Percentiles rank a stretch among this genome's conserved stretches.
These are phyloP conservation scores for Mobula hypostoma DNA, from an alignment of 2,113 vertebrate species.

Conservation along the genomic window DNA sequence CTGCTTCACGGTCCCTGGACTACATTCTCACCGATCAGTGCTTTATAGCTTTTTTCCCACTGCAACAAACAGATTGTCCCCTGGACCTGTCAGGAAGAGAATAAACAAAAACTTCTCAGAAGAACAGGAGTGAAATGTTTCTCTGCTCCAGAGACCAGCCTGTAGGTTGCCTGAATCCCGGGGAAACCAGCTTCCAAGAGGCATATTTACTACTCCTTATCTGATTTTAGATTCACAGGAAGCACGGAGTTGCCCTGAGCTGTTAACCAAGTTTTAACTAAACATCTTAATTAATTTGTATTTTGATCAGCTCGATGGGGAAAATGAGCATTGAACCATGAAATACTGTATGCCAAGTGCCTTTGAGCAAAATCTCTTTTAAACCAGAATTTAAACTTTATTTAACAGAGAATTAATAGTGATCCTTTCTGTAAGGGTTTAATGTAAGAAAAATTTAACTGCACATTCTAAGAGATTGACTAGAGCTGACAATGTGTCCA, in stretches of 20 bases:
- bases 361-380: slow-evolving; percentile 4
- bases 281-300: not conserved
- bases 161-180: too few species aligned
- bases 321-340: not conserved
- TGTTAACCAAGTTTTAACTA: slow-evolving; percentile 2
- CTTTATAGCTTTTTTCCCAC: not conserved
- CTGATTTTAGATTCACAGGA: not conserved
- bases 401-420: not conserved
- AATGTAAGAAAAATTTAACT: not conserved
- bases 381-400: not conserved
- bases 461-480: not conserved
- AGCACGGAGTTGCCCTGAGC: slow-evolving; percentile 12
- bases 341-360: not conserved
- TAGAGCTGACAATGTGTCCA: not conserved
- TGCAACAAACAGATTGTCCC: not conserved
- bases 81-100: not conserved
- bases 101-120: not conserved
- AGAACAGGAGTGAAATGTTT: not conserved
- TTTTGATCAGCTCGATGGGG: not conserved
- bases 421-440: not conserved
- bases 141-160: not conserved
- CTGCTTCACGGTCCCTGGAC: not conserved
- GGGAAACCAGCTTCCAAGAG: not conserved
- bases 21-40: not conserved
- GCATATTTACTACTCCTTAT: not conserved